Base-by-base conservation (phyloP, 1,140 invertebrate genomes). In the Cryptotermes secundus region DNA sequence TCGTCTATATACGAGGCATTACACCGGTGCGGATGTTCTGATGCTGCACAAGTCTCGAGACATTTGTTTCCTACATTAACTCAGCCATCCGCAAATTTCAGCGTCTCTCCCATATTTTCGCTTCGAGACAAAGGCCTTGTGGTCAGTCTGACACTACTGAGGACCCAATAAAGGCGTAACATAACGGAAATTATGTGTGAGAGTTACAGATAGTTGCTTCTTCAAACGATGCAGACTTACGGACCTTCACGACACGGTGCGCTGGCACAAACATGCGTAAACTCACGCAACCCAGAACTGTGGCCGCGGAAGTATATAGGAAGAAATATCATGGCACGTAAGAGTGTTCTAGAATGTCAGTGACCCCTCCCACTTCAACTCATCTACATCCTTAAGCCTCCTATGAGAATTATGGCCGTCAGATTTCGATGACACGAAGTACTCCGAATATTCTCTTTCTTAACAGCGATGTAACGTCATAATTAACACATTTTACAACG, bases 341-440 rank as follows among this genome's bases (percentile, higher is more conserved):
- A 72, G n/a, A 72, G 31, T 72, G 59, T 26, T 72, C 26, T 26
- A 72, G 59, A 72, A 72, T 72, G 59, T 72, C 59, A 72, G 59
- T 72, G 59, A 72, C 59, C 59, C n/a, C 45, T 49, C 45, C 45
- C 45, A 49, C 22, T 19, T 49, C 45, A 1, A 19, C 19, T 22
- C 45, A 49, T 12, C 45, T 22, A 19, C 45, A 49, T 49, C 16
- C 22, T 19, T 19, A 49, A 49, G 45, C 3, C 45, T 49, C 1
- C 22, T 49, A 49, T 19, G 4, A 19, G 19, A 22, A 3, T 49
- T 49, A 19, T 49, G 45, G 1, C 16, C 16, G 19, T 49, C 45
- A 49, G 45, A 49, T 49, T 14, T 22, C 14, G 45, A 49, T 14
- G 45, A 22, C 16, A 19, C 14, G 3, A 19, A 3, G 22, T 49